Evolutionary conservation across 2,888 invertebrate genomes (phyloP).

Genomic region (Heliconius cydno): DNA sequence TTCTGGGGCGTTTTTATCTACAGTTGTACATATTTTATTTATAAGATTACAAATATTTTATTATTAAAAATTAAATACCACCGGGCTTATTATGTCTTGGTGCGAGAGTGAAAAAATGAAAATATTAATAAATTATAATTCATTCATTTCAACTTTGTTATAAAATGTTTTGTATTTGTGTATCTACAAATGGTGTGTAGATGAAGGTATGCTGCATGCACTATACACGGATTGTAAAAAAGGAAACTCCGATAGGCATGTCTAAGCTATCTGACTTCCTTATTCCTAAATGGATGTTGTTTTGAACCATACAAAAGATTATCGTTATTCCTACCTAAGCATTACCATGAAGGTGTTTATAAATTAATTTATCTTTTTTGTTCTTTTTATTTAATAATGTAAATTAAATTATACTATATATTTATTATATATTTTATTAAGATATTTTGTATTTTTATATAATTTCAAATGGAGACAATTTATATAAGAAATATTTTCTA

Average conservation of each 20-base stretch:
- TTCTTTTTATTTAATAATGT: not conserved
- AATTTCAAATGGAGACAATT: not conserved
- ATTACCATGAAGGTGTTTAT: too few relatives aligned
- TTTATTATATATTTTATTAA: not conserved
- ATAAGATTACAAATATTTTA: slow-evolving; percentile 5
- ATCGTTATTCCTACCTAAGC: too few relatives aligned
- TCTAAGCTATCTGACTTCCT: slow-evolving; percentile 6
- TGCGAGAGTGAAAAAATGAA: too few relatives aligned
- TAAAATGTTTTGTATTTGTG: not conserved
- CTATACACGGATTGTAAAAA: not conserved
- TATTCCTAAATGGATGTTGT: slow-evolving; percentile 22
- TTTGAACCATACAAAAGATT: not conserved
- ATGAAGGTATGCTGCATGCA: not conserved
- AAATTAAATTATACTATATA: not conserved
- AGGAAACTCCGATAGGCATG: slow-evolving; percentile 16
- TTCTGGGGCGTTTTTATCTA: slow-evolving; percentile 41
- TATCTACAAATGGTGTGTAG: not conserved
- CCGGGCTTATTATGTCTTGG: too few relatives aligned
- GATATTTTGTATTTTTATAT: not conserved
- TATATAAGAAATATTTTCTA: slow-evolving; percentile 50
- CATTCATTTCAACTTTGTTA: not conserved
- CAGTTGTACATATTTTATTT: slow-evolving; percentile 6
- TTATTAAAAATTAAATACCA: too few relatives aligned
- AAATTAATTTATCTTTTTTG: not conserved
- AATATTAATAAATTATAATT: too few relatives aligned